Base-by-base conservation (phyloP, 2,888 invertebrate species). In the Drosophila koepferae region DNA sequence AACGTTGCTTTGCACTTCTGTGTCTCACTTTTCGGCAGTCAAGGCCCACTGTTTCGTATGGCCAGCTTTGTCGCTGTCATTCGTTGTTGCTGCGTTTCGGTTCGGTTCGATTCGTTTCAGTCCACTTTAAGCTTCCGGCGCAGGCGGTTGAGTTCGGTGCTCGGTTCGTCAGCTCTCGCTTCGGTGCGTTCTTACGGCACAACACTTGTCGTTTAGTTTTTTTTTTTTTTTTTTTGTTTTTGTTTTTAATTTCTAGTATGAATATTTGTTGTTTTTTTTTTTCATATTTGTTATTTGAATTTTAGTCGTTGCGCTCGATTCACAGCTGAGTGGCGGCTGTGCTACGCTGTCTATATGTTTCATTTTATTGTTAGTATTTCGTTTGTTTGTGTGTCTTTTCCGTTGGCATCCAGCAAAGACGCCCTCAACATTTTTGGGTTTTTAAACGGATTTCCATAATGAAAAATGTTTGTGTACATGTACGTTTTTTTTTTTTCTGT, bases 71-170 rank as follows among this genome's bases (percentile, higher is more conserved):
- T n/a, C 43, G 71, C 55, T 63, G 71, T 62, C 18, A 48, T 36
- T 49, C 46, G 58, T 34, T 44, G 58, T 70, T 81, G 72, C 61
- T 78, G 73, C 71, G 78, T 72, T 81, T 73, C 62, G 73, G 66
- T 76, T 81, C 71, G 64, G 66, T 81, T 81, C 82, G 80, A 77
- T 80, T 78, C 80, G 82, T 82, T 80, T 85, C 82, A 85, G 90
- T 91, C 85, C 76, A 81, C 70, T 82, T 90, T 90, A 80, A 89
- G 90, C 91, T 92, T 88, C 85, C 91, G 91, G 88, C 85, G 89
- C 78, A 81, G 77, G 78, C 86, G 87, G 90, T 87, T 77, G 77
- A 71, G 63, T 75, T 80, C 63, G 70, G 18, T 54, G 54, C 70
- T 55, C 54, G 63, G 72, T 64, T 72, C 80, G 77, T 63, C 60